Base-by-base conservation (phyloP, 2,797 vertebrate genomes). In the Aulostomus chinensis region DNA sequence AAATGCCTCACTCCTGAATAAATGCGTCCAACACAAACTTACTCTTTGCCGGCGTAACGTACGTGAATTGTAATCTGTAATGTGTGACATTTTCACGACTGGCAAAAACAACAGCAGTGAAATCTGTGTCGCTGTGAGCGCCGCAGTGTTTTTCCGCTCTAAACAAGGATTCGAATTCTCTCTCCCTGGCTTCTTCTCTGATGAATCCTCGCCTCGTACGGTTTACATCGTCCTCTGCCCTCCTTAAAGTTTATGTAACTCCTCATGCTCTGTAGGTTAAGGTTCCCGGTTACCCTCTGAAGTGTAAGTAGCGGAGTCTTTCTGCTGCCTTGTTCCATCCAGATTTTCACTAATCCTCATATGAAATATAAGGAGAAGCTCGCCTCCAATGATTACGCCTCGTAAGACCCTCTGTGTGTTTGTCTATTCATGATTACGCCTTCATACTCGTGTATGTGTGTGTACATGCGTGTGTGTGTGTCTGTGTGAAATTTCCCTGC, bases 341-440 rank as follows among this genome's bases (percentile, higher is more conserved):
- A 65, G 69, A 78, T 78, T 80, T 69, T 34, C 8, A 0, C 74
- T 85, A 84, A 85, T 87, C 82, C 83, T 59, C 48, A 73, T 77
- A 70, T 82, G 68, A 74, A 80, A 67, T 76, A 61, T 60, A 59
- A 65, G 66, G 48, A 71, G 52, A 69, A 39, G 58, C 79, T 81
- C 37, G 42, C 49, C 73, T 78, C 49, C 54, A 5, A 63, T 78
- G 73, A 81, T 80, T 73, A 75, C 12, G 48, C 51, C 70, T 63
- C 38, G 64, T 82, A 80, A 84, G 76, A 78, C 58, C 75, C 70
- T 73, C 14, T 4, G 60, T 55, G 47, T 56, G 69, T 85, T 85
- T 81, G 60, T 80, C 74, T 85, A 25, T 73, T 82, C 61, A 11
- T 6, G 49, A 69, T 76, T 60, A 67, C 13, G 56, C 66, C 62